Base-by-base conservation (phyloP, 2,888 invertebrate genomes). In the Drosophila anomalata region DNA sequence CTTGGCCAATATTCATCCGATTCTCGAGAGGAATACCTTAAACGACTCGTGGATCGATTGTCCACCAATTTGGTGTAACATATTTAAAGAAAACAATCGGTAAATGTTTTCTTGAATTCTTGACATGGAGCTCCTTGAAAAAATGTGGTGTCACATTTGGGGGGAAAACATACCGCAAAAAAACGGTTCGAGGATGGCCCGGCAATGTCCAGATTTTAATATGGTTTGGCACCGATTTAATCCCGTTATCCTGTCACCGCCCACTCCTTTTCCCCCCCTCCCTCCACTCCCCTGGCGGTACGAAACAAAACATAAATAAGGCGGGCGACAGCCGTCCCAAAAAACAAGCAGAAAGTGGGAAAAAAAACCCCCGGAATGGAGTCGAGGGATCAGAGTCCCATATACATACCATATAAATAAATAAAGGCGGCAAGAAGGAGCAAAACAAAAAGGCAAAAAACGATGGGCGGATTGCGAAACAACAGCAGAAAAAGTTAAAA, bases 391-490 rank as follows among this genome's bases (percentile, higher is more conserved):
- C 61, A 62, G 61, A 24, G 46, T 41, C 1, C 22, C 60, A 61
- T 36, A 60, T 61, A 48, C 47, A 61, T 53, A 46, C 50, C 65
- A 52, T 65, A 65, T 73, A 72, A 73, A 72, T 65, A 73, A 65
- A 73, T 57, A 72, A 73, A 60, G 60, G 39, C 53, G 54, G 41
- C 54, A 39, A n/a, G 66, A 47, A 36, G 36, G 56, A 65, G 39
- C 24, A 41, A 1, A n/a, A 33, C 9, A 39, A 54, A 22, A 50
- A 36, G 36, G 12, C 22, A 14, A 48, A 22, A 50, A 54, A 26
- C 14, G 14, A 51, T 17, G 29, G 42, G 26, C 4, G 14, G 47
- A 29, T 39, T 36, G 44, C 31, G 41, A 42, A 51, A 47, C 29
- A 60, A 47, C 51, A 39, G 51, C 24, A 46, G 51, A 48, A 70